Conservation (phyloP, 2,888 invertebrate species). For the Papilio gigon region DNA sequence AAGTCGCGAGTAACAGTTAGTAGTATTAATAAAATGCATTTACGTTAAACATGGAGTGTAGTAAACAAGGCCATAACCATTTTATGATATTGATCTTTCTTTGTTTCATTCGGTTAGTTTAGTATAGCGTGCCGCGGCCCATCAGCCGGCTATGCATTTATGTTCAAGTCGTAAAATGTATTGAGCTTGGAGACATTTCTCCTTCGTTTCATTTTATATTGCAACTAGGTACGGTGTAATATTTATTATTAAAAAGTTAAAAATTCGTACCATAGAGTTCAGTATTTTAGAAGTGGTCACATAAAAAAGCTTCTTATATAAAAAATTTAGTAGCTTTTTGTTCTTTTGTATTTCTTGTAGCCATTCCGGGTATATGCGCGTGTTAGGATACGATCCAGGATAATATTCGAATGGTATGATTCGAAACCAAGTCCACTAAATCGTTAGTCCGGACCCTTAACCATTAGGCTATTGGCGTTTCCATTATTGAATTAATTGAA, state of each 20-base stretch:
- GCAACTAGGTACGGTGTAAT: not conserved
- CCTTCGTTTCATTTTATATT: slow-evolving; percentile 12
- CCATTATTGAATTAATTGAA: too few relatives aligned
- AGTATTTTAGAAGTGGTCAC: too few relatives aligned
- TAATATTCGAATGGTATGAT: too few relatives aligned
- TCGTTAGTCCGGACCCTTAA: too few relatives aligned
- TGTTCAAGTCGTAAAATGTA: slow-evolving; percentile 20
- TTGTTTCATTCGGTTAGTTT: slow-evolving; percentile 15
- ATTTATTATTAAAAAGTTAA: not conserved
- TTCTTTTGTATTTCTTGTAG: too few relatives aligned
- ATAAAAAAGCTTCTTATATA: too few relatives aligned
- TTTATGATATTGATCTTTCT: slow-evolving; percentile 26
- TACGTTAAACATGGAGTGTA: not conserved
- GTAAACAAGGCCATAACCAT: slow-evolving; percentile 24
- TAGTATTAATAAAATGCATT: slow-evolving; percentile 12
- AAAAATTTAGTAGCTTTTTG: too few relatives aligned
- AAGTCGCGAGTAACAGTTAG: too few relatives aligned
- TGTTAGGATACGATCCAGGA: too few relatives aligned
- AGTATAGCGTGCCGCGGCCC: slow-evolving; percentile 7
- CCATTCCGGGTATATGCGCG: too few relatives aligned
- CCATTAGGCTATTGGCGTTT: too few relatives aligned
- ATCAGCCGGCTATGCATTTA: slow-evolving; percentile 21
- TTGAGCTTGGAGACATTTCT: slow-evolving; percentile 22
- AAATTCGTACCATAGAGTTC: not conserved
- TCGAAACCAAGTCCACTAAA: too few relatives aligned